Evolutionary conservation across 2,797 vertebrate species (phyloP).

Genomic region (Diglossa cyanea): DNA sequence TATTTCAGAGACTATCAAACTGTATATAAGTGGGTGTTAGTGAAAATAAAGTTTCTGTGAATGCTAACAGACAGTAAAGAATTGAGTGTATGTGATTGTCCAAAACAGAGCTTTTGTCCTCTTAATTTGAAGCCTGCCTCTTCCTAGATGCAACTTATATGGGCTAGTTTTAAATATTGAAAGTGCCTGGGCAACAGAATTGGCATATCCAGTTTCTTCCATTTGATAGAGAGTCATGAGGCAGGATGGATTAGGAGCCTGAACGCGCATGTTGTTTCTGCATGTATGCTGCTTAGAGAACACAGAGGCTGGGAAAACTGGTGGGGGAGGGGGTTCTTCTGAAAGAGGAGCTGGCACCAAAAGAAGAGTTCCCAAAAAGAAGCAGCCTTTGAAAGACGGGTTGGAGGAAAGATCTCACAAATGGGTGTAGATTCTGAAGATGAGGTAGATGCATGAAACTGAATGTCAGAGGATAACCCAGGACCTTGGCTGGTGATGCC

Average conservation of each 20-base stretch:
- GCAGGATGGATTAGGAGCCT: neutral
- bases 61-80: neutral
- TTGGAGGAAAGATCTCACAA: neutral
- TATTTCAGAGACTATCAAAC: neutral
- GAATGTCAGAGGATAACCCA: neutral
- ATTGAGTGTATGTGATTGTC: neutral
- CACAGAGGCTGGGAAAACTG: neutral
- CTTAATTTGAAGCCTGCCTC: neutral
- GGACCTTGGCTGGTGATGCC: neutral
- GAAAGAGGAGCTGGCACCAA: neutral
- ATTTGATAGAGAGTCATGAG: neutral
- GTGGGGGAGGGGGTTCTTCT: fast-evolving
- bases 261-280: neutral
- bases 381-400: neutral
- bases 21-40: neutral
- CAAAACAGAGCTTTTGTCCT: neutral
- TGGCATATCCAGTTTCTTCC: neutral
- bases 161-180: neutral
- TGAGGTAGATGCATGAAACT: neutral
- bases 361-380: neutral
- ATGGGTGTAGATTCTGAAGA: neutral
- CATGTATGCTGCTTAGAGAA: neutral
- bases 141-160: neutral
- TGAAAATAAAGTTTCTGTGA: neutral
- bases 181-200: neutral